Evolutionary conservation across 1,140 invertebrate species (phyloP), one percentile per base, ranked within the genome.

Genomic region (Anoplolepis gracilipes): DNA sequence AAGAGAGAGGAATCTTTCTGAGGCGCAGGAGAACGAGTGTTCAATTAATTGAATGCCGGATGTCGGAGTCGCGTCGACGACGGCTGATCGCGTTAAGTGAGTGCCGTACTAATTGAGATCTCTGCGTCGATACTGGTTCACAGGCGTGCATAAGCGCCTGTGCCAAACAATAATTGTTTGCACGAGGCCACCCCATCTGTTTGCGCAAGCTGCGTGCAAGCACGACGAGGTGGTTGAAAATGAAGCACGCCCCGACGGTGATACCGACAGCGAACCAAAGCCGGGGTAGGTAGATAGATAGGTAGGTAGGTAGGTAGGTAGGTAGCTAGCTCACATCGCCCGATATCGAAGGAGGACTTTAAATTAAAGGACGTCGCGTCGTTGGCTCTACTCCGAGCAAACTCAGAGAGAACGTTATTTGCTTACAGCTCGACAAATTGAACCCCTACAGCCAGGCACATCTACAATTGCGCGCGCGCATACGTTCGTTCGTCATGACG

Each of bases 121-220:
- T 91, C 82, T 88, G 79, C 72, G 82, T 88, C 88, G 81, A 86
- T 76, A 86, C 59, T 39, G 49, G 57, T 70, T 87, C 67, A 87
- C 73, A 84, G 75, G 85, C 88, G 85, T 91, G 91, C 86, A 89
- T 85, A 85, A 88, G 89, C 90, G 84, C 65, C 84, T 79, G 86
- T 89, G 70, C 87, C 92, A 92, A 93, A 94, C 93, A 94, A 94
- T 93, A 94, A 94, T 89, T 94, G 92, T 94, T 94, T 94, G 90
- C 90, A 91, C 87, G 93, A 93, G 92, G 92, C 92, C 93, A 94
- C 93, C 94, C 93, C 90, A 92, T 93, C 91, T 94, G 91, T 94
- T 94, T 94, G 92, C 92, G 82, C 86, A 94, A 92, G 89, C 89
- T 87, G 90, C 42, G 84, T 79, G 87, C 91, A 85, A 90, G 76